Base-by-base conservation (phyloP, 2,888 invertebrate genomes). In the Creontiades dilutus region DNA sequence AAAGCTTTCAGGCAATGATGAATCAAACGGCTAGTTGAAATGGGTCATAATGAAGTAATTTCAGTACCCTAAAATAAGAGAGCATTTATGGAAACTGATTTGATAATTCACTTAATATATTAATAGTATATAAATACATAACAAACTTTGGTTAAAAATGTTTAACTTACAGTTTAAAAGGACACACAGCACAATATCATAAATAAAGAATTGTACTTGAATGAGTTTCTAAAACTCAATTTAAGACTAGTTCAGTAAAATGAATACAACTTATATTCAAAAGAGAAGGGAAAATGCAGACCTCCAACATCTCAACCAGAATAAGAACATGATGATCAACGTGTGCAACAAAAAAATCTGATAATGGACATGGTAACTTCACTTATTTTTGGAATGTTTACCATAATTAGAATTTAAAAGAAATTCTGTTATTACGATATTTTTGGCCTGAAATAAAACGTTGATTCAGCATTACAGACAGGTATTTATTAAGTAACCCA, bases 91-190 rank as follows among this genome's bases (percentile, higher is more conserved):
- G 78, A 78, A n/a, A 46, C 37, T 47, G 47, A 47, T 78, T 78
- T 47, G 78, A 46, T 13, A 78, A 46, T 78, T n/a, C 37, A 78
- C 78, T 47, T 78, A 82, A 47, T 52, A 19, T 48, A 86, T 86
- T 86, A 86, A 88, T 88, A 88, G 48, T 88, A 27, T 27, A 78
- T 52, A 80, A 88, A 76, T 88, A 78, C 48, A 88, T 78, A 88
- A 88, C 88, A 88, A 88, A 88, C 88, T 88, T 88, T 88, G 88
- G 88, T 88, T 88, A 88, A 88, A 82, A 88, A 37, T 46, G 19
- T 88, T 68, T 27, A 57, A 4, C 37, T 47, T 86, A 68, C 12
- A 23, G 80, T 88, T 80, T 80, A 88, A 82, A 27, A 82, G 82
- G 88, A 78, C 88, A 88, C 48, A 88, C 78, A 80, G 88, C 88